A percentile compares a stretch with the other conserved stretches of the same genome.
Evolutionary conservation across 2,797 vertebrate species (phyloP).

Genomic region (Pipistrellus kuhlii): DNA sequence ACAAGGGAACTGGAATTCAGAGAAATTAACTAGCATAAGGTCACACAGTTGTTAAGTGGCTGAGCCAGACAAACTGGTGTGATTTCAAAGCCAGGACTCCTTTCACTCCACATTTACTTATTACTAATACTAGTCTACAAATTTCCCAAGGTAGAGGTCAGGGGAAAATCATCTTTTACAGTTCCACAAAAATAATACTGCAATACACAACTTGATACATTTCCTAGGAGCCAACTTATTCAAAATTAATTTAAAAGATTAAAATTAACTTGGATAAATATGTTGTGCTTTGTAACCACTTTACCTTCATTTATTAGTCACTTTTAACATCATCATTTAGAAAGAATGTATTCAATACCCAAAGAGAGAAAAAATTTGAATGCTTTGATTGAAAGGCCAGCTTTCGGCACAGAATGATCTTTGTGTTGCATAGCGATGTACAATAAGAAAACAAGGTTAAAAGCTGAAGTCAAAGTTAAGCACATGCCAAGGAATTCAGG

Average conservation of each 20-base stretch:
- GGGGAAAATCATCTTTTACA: not conserved
- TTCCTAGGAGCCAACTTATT: not conserved
- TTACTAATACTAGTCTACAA: not conserved
- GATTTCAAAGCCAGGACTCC: conserved; percentile 16
- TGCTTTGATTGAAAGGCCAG: not conserved
- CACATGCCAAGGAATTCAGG: not conserved
- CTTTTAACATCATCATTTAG: not conserved
- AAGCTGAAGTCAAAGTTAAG: not conserved
- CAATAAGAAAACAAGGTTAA: not conserved
- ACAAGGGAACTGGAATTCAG: conserved; percentile 8
- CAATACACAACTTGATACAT: not conserved
- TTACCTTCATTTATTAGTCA: not conserved
- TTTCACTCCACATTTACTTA: conserved; percentile 1
- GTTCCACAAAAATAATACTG: not conserved
- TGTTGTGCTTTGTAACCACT: not conserved
- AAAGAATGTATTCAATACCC: not conserved
- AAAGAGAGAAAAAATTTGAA: not conserved
- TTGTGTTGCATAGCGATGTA: not conserved
- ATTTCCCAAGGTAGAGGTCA: not conserved
- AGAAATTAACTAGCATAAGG: conserved; percentile 25
- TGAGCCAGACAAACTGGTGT: conserved; percentile 3
- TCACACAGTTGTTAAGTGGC: not conserved
- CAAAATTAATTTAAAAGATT: conserved; percentile 34
- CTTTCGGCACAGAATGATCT: not conserved
- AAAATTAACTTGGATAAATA: conserved; percentile 38